A percentile compares a stretch with the other conserved stretches of the same genome.
These are phyloP conservation scores for Holotrichia oblita DNA, from an alignment of 1,140 invertebrate genomes.

Conservation along the genomic window DNA sequence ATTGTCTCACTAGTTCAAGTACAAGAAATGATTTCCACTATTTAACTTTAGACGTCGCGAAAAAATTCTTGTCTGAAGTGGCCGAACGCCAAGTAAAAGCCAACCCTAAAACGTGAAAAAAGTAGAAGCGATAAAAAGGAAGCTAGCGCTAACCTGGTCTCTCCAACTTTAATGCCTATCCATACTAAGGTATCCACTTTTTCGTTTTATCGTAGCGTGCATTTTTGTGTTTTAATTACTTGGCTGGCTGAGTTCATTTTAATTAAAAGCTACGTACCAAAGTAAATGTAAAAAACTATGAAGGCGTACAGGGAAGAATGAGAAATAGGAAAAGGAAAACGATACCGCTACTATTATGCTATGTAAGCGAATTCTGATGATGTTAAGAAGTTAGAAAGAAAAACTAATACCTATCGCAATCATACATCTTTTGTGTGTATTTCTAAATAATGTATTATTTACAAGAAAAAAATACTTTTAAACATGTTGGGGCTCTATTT, in stretches of 20 bases:
- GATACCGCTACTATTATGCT: too few relatives aligned
- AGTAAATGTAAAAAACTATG: constrained; percentile 9
- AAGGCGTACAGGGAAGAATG: background rate
- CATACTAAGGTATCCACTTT: too few relatives aligned
- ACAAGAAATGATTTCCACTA: too few relatives aligned
- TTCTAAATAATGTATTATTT: too few relatives aligned
- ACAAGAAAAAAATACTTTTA: too few relatives aligned
- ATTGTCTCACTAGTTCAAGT: too few relatives aligned
- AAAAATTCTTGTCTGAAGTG: background rate
- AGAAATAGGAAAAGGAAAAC: background rate
- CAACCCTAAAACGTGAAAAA: background rate
- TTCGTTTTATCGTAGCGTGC: background rate
- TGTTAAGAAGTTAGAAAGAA: too few relatives aligned
- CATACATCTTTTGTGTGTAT: too few relatives aligned
- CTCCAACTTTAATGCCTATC: background rate
- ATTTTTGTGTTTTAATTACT: constrained; percentile 33
- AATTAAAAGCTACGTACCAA: constrained; percentile 22
- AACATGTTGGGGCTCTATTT: too few relatives aligned
- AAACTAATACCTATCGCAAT: too few relatives aligned
- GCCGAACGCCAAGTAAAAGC: background rate
- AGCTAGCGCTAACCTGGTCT: background rate
- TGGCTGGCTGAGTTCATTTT: constrained; percentile 14
- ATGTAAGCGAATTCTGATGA: too few relatives aligned
- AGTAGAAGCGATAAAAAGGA: background rate
- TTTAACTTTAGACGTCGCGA: too few relatives aligned